A percentile compares a stretch with the other conserved stretches of the same genome.
Conservation (phyloP, 1,140 invertebrate species). For the Drosophila santomea region DNA sequence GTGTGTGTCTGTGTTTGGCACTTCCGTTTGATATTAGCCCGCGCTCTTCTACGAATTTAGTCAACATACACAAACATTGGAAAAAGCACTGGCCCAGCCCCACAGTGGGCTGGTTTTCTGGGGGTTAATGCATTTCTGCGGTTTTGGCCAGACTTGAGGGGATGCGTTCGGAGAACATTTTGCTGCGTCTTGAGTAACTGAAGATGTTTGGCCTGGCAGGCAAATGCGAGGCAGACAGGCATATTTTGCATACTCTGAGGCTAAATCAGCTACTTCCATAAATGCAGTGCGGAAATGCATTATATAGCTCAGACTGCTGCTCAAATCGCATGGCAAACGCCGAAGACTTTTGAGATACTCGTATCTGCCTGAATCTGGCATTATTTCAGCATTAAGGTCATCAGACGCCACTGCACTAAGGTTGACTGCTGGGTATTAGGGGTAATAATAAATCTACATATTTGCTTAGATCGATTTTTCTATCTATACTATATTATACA, state of each 20-base stretch:
- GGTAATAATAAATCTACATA: too few relatives aligned
- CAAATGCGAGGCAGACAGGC: constrained; percentile 17
- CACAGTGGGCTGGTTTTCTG: neutral
- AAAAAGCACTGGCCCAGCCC: constrained; percentile 20
- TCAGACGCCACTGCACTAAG: too few relatives aligned
- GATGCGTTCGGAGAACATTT: constrained; percentile 20
- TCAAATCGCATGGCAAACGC: constrained; percentile 27
- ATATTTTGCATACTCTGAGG: constrained; percentile 47
- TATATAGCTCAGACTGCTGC: constrained; percentile 8
- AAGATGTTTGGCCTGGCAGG: constrained; percentile 53
- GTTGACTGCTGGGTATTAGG: too few relatives aligned
- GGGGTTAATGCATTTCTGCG: constrained; percentile 75
- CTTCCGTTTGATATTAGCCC: constrained; percentile 80
- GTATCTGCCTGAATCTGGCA: constrained; percentile 4
- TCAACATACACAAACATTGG: constrained; percentile 58
- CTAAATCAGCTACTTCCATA: constrained; percentile 26
- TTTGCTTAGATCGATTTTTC: too few relatives aligned
- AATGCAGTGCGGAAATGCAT: constrained; percentile 44
- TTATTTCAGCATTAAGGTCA: constrained; percentile 30
- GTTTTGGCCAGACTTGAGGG: constrained; percentile 40
- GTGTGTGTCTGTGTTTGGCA: constrained; percentile 55
- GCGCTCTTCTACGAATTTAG: constrained; percentile 72
- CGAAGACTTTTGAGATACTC: constrained; percentile 1
- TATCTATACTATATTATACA: too few relatives aligned
- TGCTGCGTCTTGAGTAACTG: constrained; percentile 35